Evolutionary conservation across 2,113 vertebrate species (phyloP).

Genomic region (Oncorhynchus masou): DNA sequence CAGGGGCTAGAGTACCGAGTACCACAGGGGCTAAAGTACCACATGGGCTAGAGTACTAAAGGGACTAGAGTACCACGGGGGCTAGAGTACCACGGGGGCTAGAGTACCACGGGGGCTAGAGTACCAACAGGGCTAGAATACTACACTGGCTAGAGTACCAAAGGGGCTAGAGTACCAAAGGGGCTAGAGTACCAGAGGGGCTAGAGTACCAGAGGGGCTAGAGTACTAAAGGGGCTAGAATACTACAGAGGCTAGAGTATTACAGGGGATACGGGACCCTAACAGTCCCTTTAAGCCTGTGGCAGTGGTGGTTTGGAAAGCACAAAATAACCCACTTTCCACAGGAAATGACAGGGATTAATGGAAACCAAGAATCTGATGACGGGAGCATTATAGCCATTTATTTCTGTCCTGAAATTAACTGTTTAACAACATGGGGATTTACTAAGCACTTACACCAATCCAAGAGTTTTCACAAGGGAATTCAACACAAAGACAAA

Average conservation of each 20-base stretch:
- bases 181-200: too few relatives aligned
- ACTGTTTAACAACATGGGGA: not conserved
- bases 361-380: conserved; percentile 3
- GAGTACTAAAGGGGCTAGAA: too few relatives aligned
- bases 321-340: conserved; percentile 1
- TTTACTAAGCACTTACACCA: not conserved
- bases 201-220: too few relatives aligned
- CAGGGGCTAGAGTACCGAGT: too few relatives aligned
- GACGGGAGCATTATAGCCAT: not conserved
- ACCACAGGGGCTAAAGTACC: too few relatives aligned
- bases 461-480: not conserved
- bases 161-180: too few relatives aligned
- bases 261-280: not conserved
- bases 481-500: not conserved
- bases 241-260: not conserved
- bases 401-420: not conserved
- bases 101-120: too few relatives aligned
- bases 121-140: too few relatives aligned
- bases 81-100: too few relatives aligned
- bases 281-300: not conserved
- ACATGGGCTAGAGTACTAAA: too few relatives aligned
- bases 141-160: too few relatives aligned
- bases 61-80: too few relatives aligned
- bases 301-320: not conserved
- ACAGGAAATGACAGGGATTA: conserved; percentile 9